These are phyloP conservation scores for Erinaceus europaeus DNA, from an alignment of 2,113 vertebrate genomes.

Conservation along the genomic window DNA sequence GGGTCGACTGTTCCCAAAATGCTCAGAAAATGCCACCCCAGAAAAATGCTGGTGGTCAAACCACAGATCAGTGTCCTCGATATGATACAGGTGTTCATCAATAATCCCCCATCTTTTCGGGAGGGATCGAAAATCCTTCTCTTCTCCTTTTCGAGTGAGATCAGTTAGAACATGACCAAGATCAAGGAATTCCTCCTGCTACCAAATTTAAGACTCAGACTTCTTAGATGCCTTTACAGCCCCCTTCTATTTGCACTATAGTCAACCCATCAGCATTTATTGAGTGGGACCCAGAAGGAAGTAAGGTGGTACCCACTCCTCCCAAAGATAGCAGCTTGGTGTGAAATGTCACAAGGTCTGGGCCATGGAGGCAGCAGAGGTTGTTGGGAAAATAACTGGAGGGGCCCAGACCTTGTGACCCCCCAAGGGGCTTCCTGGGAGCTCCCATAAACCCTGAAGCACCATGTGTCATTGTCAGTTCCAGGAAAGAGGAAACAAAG, in stretches of 20 bases:
- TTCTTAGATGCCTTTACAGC: slow-evolving; percentile 11
- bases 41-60: background rate
- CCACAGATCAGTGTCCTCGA: background rate
- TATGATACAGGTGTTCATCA: background rate
- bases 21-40: slow-evolving; percentile 34
- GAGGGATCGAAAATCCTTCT: too few relatives aligned
- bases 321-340: background rate
- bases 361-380: background rate
- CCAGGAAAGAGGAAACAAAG: slow-evolving; percentile 26
- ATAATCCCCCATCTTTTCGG: background rate
- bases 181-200: background rate
- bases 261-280: background rate
- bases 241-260: background rate
- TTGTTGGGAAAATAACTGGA: background rate
- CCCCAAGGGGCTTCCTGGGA: background rate
- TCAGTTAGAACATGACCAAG: background rate
- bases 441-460: background rate
- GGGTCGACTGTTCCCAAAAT: background rate
- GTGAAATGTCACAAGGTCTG: background rate
- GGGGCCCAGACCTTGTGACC: background rate
- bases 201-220: background rate
- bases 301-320: background rate
- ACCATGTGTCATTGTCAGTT: background rate
- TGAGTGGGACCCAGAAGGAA: background rate
- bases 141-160: too few relatives aligned